phyloP scores from a whole-genome alignment of 2,797 vertebrate species.

The Euphonia xanthogaster region DNA sequence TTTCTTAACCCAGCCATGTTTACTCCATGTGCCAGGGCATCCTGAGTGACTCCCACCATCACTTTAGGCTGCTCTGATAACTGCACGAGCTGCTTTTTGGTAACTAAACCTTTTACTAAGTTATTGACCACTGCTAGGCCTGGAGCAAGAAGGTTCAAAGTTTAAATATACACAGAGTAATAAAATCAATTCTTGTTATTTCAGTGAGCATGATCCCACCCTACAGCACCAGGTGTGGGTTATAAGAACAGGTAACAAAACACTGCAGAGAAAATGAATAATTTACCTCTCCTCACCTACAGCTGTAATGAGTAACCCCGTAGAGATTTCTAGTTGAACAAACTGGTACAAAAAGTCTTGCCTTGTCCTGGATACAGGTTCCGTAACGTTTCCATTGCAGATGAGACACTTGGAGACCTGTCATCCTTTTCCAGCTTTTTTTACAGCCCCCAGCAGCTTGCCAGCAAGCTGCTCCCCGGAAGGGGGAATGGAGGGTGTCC shows the following conservation, averaged over 20 bases:
- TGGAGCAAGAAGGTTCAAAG: neutral
- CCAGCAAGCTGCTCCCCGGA: neutral
- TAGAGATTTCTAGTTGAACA: neutral
- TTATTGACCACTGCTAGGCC: neutral
- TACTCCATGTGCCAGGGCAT: neutral
- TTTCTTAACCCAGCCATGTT: neutral
- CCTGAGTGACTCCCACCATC: neutral
- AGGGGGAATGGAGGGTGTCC: neutral
- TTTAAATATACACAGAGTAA: neutral
- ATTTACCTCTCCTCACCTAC: neutral
- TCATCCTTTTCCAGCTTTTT: neutral
- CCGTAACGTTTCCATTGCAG: accelerated
- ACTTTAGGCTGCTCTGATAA: neutral
- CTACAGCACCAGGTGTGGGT: neutral
- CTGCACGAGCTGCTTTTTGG: neutral
- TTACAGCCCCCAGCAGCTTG: neutral
- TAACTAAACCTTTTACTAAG: neutral
- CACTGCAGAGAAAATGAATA: neutral
- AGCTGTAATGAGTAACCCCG: neutral
- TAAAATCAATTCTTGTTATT: neutral
- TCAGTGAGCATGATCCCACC: neutral
- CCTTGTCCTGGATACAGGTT: neutral
- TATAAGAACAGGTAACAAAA: neutral
- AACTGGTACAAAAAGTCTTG: neutral
- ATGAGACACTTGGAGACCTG: neutral